Evolutionary conservation across 1,140 invertebrate genomes (phyloP).

Genomic region (Cryptotermes secundus): DNA sequence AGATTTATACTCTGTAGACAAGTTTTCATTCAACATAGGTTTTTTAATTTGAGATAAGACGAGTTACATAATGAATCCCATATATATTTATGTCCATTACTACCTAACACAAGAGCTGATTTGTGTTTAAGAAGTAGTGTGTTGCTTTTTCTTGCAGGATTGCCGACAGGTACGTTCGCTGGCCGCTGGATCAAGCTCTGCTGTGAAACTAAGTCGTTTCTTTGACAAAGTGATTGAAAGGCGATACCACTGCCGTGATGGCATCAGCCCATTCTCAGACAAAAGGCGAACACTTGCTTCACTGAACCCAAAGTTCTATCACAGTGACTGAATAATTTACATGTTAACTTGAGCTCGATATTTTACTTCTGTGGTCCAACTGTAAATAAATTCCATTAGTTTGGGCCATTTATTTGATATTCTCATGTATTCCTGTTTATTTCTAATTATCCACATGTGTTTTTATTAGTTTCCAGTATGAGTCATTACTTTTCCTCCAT

Average conservation of each 20-base stretch:
- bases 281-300: conserved; percentile 53
- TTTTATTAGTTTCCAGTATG: no score
- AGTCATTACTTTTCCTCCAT: no score
- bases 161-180: conserved; percentile 77
- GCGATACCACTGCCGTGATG: conserved; percentile 59
- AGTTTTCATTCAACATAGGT: no score
- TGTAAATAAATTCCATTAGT: neutral
- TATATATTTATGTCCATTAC: no score
- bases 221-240: conserved; percentile 91
- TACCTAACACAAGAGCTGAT: no score
- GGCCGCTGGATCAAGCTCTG: conserved; percentile 87
- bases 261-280: conserved; percentile 50
- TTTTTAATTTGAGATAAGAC: no score
- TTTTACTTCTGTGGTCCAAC: no score
- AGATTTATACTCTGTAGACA: no score
- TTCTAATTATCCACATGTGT: no score
- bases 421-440: no score
- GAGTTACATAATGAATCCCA: no score
- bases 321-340: conserved; percentile 53
- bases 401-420: neutral
- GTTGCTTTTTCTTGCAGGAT: conserved; percentile 53
- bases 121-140: no score
- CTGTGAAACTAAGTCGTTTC: conserved; percentile 89
- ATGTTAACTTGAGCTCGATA: neutral
- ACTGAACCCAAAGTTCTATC: conserved; percentile 55